Evolutionary conservation across 2,113 vertebrate genomes (phyloP), one percentile per base, ranked within the genome.

Genomic region (Sapayoa aenigma): DNA sequence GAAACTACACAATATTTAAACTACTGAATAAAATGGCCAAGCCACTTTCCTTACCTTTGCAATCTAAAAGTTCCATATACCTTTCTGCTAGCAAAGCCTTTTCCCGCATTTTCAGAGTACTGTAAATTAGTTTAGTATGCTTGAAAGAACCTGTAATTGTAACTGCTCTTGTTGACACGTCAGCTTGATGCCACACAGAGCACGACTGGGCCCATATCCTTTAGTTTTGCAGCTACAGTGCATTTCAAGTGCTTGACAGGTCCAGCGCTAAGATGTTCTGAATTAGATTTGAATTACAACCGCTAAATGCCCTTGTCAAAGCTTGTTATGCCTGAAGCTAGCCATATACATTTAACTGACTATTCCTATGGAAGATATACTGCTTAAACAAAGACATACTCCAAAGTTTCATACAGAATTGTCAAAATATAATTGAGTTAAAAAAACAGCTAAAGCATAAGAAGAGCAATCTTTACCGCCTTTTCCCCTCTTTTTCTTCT

Each of bases 241-340:
- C 98, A 98, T 99, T 99, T 99, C 98, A 98, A 98, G 97, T 79
- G 98, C 98, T 98, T 99, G 99, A 99, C 99, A 99, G 99, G 98
- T 99, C 98, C 98, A 98, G 99, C 97, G 98, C 99, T 99, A 99
- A 99, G 99, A 99, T 99, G 99, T 99, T 99, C 99, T 99, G 99
- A 99, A 99, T 99, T 99, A 99, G 99, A 99, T 99, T 99, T 99
- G 99, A 99, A 99, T 99, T 99, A 99, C 99, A 99, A 99, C 99
- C 99, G 97, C 99, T 99, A 99, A 99, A 99, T 99, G 99, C 99
- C 98, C 98, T 99, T 99, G 99, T 99, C 99, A 99, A 97, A 98
- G 98, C 98, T 98, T 94, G 98, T 99, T 99, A 99, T 92, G 89
- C 97, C 98, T 99, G 99, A 99, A 98, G 99, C 98, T 99, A 98